Evolutionary conservation across 2,888 invertebrate species (phyloP).

Genomic region (Drosophila nr. perissopoda): DNA sequence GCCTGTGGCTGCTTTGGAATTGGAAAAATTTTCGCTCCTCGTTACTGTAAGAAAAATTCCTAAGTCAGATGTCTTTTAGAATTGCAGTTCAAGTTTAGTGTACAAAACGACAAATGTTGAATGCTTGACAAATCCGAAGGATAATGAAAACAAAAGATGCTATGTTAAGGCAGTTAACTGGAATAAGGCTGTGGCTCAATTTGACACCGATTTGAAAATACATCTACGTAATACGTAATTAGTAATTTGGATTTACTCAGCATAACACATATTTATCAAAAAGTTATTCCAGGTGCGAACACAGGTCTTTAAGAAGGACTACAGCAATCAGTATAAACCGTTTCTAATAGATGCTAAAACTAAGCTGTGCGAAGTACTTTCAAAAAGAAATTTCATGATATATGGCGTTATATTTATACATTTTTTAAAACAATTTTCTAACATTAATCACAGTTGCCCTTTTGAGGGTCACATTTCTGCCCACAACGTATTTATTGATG

Average conservation of each 20-base stretch:
- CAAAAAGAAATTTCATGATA: constrained; percentile 28
- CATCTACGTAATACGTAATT: constrained; percentile 36
- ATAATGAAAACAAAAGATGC: constrained; percentile 28
- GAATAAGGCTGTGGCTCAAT: constrained; percentile 37
- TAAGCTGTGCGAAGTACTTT: constrained; percentile 49
- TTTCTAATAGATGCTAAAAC: constrained; percentile 40
- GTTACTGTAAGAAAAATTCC: neutral
- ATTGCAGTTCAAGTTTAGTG: neutral
- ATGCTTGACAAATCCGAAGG: constrained; percentile 11
- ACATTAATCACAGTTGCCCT: constrained; percentile 53
- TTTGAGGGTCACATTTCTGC: constrained; percentile 3
- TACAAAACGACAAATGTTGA: constrained; percentile 44
- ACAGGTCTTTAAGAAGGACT: constrained; percentile 37
- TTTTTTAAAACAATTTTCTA: constrained; percentile 16
- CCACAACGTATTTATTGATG: too few species aligned
- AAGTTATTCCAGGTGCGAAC: neutral
- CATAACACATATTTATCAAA: neutral
- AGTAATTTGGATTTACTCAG: constrained; percentile 19
- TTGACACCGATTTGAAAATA: constrained; percentile 31
- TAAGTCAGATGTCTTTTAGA: neutral
- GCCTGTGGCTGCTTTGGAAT: too few species aligned
- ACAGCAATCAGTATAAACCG: constrained; percentile 52
- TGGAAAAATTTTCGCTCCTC: too few species aligned
- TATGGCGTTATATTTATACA: neutral
- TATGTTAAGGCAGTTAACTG: constrained; percentile 45